Evolutionary conservation across 1,140 invertebrate species (phyloP), one percentile per base, ranked within the genome.

Genomic region (Rhagoletis zephyria): DNA sequence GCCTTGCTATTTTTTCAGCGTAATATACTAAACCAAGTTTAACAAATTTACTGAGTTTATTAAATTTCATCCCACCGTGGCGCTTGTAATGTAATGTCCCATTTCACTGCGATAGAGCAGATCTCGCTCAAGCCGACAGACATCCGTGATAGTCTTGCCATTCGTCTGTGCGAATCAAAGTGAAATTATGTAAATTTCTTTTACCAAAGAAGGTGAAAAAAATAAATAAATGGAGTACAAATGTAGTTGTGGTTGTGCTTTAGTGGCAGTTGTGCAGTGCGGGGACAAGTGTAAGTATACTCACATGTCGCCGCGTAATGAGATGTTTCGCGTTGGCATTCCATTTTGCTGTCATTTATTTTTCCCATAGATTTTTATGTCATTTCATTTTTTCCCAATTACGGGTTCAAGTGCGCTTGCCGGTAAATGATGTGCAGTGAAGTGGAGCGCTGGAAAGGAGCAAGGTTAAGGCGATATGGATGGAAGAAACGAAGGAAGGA

Each of bases 311-410:
- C 19, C 74, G 74, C 74, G 16, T 81, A 81, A 81, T 81, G 74
- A 81, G 74, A 81, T 81, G 74, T 81, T 81, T 51, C n/a, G 74
- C 74, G 48, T 81, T 56, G 10, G 74, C 56, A 81, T 81, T 81
- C 19, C 48, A 4, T 81, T 81, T 81, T 81, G 16, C 48, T 59
- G 7, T 81, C 16, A 56, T 56, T 56, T 81, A 56, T 56, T 56
- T 81, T 51, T 81, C 48, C 48, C 74, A 81, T 81, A 81, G 74
- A 81, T 81, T 81, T 81, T 81, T 12, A 81, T 81, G 48, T 56
- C 74, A 81, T 81, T 81, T 81, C 74, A 81, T 81, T 81, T 74
- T 81, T 81, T 48, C 48, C 74, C 74, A 81, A 81, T 81, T 81
- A 81, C 74, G 74, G 56, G 51, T 59, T 81, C 74, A 56, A 81